Evolutionary conservation across 2,797 vertebrate genomes (phyloP).

Genomic region (Ciconia nigra): DNA sequence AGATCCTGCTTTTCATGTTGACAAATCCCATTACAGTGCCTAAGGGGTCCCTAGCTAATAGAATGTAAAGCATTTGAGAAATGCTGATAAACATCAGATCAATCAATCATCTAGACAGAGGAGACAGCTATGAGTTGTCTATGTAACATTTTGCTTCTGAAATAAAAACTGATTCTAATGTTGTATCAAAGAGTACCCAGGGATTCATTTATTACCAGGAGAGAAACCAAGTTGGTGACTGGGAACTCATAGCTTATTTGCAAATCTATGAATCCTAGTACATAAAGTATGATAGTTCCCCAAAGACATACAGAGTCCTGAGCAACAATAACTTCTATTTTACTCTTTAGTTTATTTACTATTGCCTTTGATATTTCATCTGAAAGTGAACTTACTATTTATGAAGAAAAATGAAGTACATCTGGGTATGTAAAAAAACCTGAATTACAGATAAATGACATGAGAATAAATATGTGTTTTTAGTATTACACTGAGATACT

Average conservation of each 20-base stretch:
- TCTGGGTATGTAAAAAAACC: not conserved
- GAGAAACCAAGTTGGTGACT: not conserved
- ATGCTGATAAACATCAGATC: not conserved
- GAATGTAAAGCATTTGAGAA: not conserved
- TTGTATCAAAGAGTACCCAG: not conserved
- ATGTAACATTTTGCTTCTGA: not conserved
- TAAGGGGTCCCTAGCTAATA: not conserved
- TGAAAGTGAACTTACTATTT: not conserved
- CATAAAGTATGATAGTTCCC: not conserved
- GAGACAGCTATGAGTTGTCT: not conserved
- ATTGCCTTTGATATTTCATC: not conserved
- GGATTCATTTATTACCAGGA: not conserved
- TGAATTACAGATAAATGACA: not conserved
- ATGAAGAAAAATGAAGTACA: not conserved
- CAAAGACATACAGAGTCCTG: not conserved
- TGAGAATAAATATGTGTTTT: not conserved
- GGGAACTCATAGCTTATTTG: not conserved
- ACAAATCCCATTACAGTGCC: not conserved
- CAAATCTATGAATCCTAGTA: not conserved
- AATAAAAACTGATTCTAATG: not conserved
- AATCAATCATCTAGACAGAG: not conserved
- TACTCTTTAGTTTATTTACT: not conserved
- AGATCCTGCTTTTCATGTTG: not conserved
- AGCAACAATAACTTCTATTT: not conserved
- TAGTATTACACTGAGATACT: not conserved